Evolutionary conservation across 2,797 vertebrate species (phyloP), one percentile per base, ranked within the genome.

Genomic region (Smutsia gigantea): DNA sequence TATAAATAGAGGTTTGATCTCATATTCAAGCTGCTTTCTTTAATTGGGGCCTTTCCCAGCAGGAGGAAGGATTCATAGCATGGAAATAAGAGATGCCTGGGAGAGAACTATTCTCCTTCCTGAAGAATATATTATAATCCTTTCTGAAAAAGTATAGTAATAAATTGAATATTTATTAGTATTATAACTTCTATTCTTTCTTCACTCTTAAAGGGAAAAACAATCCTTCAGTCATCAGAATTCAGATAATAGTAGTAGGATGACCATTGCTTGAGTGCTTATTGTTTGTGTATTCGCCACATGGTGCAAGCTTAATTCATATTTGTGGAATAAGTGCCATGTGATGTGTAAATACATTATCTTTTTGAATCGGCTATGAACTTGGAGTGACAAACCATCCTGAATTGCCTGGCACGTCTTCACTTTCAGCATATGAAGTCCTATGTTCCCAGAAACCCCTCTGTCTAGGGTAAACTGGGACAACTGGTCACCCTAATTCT

Each of bases 1-100:
- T 63, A 31, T 18, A 86, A 86, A 71, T 74, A 86, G 66, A 68
- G n/a, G 29, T 29, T 55, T 57, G 51, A 59, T 63, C 59, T 94
- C 92, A 10, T 27, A 37, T 31, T 83, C 59, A 78, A 68, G 61
- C 78, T 61, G 25, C 66, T 96, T 88, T 64, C 69, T 77, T 79
- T 96, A 71, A 88, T 55, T 93, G 77, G 59, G 78, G 71, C 18
- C 46, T 83, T 89, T 96, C 59, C 82, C 69, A 5, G 12, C 69
- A 51, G 84, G 64, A 95, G 74, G 85, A 79, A 93, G 25, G 39
- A 51, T 61, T 79, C 77, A 29, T 34, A 25, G 13, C 34, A 34
- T 42, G 51, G 49, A 90, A 92, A 82, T 92, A n/a, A 82, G 94
- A 94, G 34, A 75, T 75, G 53, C 46, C 37, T 64, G 55, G 64